A percentile compares a stretch with the other conserved stretches of the same genome.
phyloP scores from a whole-genome alignment of 2,888 invertebrate genomes.

The Lordiphosa fenestrarum region DNA sequence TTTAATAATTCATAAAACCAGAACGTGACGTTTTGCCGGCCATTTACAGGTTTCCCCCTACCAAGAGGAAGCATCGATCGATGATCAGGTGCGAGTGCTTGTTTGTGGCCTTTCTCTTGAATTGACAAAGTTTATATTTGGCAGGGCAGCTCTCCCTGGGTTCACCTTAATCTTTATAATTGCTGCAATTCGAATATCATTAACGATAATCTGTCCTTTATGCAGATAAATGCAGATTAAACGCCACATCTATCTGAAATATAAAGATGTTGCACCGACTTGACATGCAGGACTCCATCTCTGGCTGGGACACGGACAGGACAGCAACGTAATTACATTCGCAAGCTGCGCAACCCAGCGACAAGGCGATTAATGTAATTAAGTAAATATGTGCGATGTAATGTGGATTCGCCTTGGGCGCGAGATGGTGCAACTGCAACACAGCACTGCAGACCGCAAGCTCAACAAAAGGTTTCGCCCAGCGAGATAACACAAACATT shows the following conservation, averaged over 20 bases:
- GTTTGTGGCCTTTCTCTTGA: conserved; percentile 27
- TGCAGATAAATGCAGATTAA: no score
- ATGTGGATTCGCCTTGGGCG: conserved; percentile 9
- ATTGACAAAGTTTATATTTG: background rate
- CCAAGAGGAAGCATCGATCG: conserved; percentile 19
- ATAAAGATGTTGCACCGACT: no score
- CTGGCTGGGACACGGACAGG: no score
- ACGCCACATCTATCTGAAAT: no score
- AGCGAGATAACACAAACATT: conserved; percentile 49
- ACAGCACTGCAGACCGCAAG: background rate
- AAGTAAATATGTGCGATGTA: conserved; percentile 31
- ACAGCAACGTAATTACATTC: conserved; percentile 19
- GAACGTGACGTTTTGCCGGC: conserved; percentile 28
- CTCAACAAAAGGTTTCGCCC: conserved; percentile 17
- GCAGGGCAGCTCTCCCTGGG: background rate
- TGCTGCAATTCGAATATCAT: no score
- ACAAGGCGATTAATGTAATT: conserved; percentile 48
- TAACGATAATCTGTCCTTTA: no score
- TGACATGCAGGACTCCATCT: no score
- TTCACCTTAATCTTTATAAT: background rate
- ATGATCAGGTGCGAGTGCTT: conserved; percentile 3
- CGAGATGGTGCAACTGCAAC: conserved; percentile 6
- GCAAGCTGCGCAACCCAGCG: conserved; percentile 23
- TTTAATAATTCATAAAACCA: conserved; percentile 28
- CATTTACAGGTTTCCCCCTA: conserved; percentile 21